Evolutionary conservation across 92 coral and sea anemone species (phyloP).

Genomic region (Metridium senile): DNA sequence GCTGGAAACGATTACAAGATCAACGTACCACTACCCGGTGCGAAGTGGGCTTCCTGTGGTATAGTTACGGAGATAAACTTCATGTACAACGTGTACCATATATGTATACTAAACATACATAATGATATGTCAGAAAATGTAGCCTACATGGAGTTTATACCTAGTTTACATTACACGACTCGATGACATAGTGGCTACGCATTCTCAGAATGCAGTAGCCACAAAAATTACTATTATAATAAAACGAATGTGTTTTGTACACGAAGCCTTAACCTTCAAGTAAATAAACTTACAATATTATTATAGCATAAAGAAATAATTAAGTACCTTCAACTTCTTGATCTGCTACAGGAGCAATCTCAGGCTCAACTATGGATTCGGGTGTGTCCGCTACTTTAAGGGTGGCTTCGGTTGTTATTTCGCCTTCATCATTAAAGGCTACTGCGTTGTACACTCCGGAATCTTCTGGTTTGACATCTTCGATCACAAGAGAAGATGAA

Average conservation of each 20-base stretch:
- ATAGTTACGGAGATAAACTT: not conserved
- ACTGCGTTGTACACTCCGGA: slow-evolving; percentile 58
- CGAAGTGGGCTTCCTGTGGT: not conserved
- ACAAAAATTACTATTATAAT: no score
- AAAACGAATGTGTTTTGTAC: no score
- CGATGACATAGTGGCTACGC: no score
- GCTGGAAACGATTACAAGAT: not conserved
- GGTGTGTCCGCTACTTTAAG: slow-evolving; percentile 66
- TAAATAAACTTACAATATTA: no score
- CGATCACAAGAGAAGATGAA: slow-evolving; percentile 54
- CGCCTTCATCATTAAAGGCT: slow-evolving; percentile 73
- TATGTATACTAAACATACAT: not conserved
- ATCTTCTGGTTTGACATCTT: slow-evolving; percentile 62
- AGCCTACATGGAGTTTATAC: no score
- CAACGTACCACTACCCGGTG: not conserved
- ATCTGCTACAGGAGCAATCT: slow-evolving; percentile 57
- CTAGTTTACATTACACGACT: no score
- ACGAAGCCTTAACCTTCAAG: no score
- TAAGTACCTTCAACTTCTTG: slow-evolving; percentile 31
- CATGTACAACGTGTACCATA: not conserved
- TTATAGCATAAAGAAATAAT: not conserved
- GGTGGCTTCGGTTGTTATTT: slow-evolving; percentile 70
- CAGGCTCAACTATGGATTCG: slow-evolving; percentile 42
- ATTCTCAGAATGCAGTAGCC: no score
- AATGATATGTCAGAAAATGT: not conserved